Percentiles rank a stretch among this genome's conserved stretches.
phyloP scores from a whole-genome alignment of 2,797 vertebrate species.

The Gila robusta region DNA sequence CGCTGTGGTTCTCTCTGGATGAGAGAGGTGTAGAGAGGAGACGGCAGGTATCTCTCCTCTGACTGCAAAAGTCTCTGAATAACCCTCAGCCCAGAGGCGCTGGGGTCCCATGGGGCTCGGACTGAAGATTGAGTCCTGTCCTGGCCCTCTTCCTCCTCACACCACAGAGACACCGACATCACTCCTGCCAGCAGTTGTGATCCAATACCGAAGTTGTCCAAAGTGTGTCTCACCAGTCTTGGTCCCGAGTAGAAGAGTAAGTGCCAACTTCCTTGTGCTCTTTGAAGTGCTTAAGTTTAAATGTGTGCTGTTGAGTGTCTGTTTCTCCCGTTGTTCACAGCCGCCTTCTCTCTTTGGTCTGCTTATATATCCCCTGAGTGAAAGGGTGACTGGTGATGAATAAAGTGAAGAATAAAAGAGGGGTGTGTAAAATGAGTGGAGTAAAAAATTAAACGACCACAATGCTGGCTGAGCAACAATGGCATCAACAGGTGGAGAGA shows the following conservation, averaged over 20 bases:
- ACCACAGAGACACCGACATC: slow-evolving; percentile 80
- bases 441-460: slow-evolving; percentile 73
- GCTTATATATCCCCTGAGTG: slow-evolving; percentile 70
- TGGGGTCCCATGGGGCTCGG: slow-evolving; percentile 80
- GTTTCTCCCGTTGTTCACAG: slow-evolving; percentile 50
- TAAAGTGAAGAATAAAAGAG: slow-evolving; percentile 61
- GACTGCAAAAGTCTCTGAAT: slow-evolving; percentile 77
- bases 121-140: slow-evolving; percentile 60
- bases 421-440: slow-evolving; percentile 62
- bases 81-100: slow-evolving; percentile 76
- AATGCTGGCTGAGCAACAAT: slow-evolving; percentile 76
- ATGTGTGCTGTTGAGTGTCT: slow-evolving; percentile 27
- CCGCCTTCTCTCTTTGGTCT: slow-evolving; percentile 34
- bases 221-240: slow-evolving; percentile 20
- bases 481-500: slow-evolving; percentile 82
- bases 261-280: background rate
- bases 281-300: slow-evolving; percentile 7
- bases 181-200: slow-evolving; percentile 37
- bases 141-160: slow-evolving; percentile 75
- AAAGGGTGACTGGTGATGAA: slow-evolving; percentile 46
- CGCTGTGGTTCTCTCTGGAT: slow-evolving; percentile 77
- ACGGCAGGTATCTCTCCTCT: slow-evolving; percentile 79
- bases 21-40: slow-evolving; percentile 75
- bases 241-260: background rate
- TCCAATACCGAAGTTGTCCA: slow-evolving; percentile 59